Evolutionary conservation across 2,113 vertebrate species (phyloP).

Genomic region (Ceyx margarethae): DNA sequence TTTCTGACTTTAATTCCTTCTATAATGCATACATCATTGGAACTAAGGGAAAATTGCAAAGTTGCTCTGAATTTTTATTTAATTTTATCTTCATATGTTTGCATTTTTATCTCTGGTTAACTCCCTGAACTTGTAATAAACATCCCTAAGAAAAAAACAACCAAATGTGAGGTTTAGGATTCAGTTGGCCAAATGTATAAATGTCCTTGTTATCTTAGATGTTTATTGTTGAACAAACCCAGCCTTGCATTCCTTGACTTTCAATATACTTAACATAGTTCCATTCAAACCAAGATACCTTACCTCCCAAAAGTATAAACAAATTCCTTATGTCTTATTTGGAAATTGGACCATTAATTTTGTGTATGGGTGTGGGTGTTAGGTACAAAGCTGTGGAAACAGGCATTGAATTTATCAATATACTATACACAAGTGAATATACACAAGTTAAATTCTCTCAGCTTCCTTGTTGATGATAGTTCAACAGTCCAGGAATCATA

Average conservation of each 20-base stretch:
- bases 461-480: not conserved
- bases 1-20: not conserved
- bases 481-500: not conserved
- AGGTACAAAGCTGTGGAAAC: not conserved
- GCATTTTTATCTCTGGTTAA: not conserved
- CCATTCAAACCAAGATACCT: not conserved
- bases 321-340: not conserved
- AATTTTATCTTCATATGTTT: not conserved
- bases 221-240: constrained; percentile 10
- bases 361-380: not conserved
- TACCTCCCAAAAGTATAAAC: not conserved
- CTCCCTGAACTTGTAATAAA: not conserved
- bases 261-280: not conserved
- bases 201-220: not conserved
- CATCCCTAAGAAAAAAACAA: not conserved
- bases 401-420: not conserved
- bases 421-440: not conserved
- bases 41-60: not conserved
- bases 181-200: not conserved
- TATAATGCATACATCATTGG: not conserved
- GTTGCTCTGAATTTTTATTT: not conserved
- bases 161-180: not conserved
- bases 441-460: not conserved
- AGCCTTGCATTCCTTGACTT: constrained; percentile 1
- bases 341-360: not conserved